A percentile compares a stretch with the other conserved stretches of the same genome.
Evolutionary conservation across 2,113 vertebrate species (phyloP).

Genomic region (Litocranius walleri): DNA sequence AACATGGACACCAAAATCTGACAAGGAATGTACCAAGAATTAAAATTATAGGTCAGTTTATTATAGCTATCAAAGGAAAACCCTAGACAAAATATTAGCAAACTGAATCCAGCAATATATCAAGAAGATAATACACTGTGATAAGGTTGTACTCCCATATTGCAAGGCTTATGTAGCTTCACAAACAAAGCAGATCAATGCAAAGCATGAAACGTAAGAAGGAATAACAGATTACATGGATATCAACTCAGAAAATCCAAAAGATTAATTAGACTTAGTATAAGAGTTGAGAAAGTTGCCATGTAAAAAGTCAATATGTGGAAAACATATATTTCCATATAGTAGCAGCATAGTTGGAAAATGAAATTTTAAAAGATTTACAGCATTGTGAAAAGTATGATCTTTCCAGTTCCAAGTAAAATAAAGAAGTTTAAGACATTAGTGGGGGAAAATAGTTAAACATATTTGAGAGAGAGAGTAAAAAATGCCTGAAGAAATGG

Average conservation of each 20-base stretch:
- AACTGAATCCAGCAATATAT: neutral
- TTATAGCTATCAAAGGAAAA: neutral
- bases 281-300: neutral
- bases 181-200: neutral
- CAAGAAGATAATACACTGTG: neutral
- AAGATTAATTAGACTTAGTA: neutral
- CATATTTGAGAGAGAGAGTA: neutral
- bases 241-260: neutral
- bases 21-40: neutral
- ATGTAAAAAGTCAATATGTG: neutral
- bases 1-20: neutral
- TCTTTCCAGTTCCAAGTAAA: neutral
- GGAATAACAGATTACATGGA: neutral
- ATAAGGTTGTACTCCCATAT: neutral
- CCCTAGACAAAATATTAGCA: neutral
- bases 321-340: neutral
- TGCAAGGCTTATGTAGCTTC: neutral
- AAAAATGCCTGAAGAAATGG: neutral
- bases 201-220: neutral
- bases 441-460: neutral
- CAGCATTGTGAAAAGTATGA: neutral
- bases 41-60: neutral
- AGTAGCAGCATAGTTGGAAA: neutral
- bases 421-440: neutral
- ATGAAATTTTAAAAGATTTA: neutral